phyloP scores from a whole-genome alignment of 2,888 invertebrate species.

The Pecten maximus region DNA sequence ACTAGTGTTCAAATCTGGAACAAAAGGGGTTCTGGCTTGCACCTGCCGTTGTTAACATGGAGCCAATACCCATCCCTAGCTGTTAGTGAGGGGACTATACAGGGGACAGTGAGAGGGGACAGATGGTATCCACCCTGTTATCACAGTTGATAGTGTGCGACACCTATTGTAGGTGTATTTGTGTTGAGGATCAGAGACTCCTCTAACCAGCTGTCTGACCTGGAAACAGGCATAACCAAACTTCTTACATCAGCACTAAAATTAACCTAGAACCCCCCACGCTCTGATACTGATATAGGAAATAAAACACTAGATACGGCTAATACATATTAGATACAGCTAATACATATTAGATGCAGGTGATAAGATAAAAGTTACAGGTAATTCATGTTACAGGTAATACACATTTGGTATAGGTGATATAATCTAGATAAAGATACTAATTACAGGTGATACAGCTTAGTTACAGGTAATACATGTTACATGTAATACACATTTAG shows the following conservation, averaged over 20 bases:
- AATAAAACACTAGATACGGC: too few species aligned
- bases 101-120: not conserved
- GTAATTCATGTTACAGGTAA: not conserved
- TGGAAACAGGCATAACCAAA: not conserved
- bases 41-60: not conserved
- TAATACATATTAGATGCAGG: too few species aligned
- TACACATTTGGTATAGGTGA: not conserved
- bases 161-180: not conserved
- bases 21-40: slow-evolving; percentile 14
- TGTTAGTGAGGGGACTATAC: not conserved
- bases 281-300: too few species aligned
- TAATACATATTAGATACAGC: too few species aligned
- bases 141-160: not conserved
- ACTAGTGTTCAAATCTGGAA: not conserved
- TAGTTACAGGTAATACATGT: too few species aligned
- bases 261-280: not conserved
- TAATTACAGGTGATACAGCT: too few species aligned
- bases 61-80: not conserved
- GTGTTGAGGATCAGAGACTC: not conserved
- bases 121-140: not conserved
- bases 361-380: not conserved
- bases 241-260: slow-evolving; percentile 22
- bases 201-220: slow-evolving; percentile 1
- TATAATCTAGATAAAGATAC: too few species aligned
- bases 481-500: too few species aligned